Evolutionary conservation across 2,797 vertebrate species (phyloP).

Genomic region (Schizopygopsis pylzovi): DNA sequence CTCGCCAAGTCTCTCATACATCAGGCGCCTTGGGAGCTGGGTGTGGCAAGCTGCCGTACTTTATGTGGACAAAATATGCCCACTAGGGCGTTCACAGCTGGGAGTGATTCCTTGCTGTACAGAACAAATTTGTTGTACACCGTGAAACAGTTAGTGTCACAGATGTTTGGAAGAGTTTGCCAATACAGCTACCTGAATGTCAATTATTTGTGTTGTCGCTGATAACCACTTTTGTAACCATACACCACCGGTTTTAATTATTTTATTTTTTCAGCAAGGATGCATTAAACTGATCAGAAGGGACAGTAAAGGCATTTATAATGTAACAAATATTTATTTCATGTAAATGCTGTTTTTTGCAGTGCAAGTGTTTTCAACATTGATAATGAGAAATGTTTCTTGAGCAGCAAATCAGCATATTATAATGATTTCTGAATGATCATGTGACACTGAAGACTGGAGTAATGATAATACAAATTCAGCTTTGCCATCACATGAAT

Average conservation of each 20-base stretch:
- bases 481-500: too few relatives aligned
- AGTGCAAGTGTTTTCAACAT: too few relatives aligned
- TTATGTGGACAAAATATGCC: not conserved
- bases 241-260: not conserved
- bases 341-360: too few relatives aligned
- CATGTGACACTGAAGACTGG: too few relatives aligned
- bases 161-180: not conserved
- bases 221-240: not conserved
- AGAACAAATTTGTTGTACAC: conserved; percentile 3
- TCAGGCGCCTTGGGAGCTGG: conserved; percentile 36
- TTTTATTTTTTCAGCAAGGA: not conserved
- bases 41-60: conserved; percentile 24
- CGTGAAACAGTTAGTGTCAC: not conserved
- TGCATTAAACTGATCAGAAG: not conserved
- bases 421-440: too few relatives aligned
- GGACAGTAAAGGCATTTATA: too few relatives aligned
- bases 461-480: too few relatives aligned
- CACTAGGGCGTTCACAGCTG: conserved; percentile 4
- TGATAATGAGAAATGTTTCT: too few relatives aligned
- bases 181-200: not conserved
- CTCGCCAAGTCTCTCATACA: conserved; percentile 37
- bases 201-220: not conserved
- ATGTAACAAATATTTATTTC: not conserved
- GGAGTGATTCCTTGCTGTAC: conserved; percentile 15
- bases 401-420: too few relatives aligned